Conservation (phyloP, 1,140 invertebrate genomes). For the Seison nebaliae region DNA sequence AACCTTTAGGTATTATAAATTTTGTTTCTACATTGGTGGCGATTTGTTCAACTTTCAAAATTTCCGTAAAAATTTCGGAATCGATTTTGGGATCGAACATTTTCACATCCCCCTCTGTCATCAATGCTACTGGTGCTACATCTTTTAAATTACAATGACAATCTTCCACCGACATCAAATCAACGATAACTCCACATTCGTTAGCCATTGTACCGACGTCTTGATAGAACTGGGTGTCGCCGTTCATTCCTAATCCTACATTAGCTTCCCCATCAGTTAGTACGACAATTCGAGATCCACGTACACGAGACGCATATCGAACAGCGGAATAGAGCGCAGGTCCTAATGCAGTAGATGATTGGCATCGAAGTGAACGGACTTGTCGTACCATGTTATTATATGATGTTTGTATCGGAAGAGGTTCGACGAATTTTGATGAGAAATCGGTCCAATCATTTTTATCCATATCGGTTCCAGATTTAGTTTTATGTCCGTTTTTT, state of each 20-base stretch:
- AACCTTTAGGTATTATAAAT: too few species aligned
- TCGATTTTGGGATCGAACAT: too few species aligned
- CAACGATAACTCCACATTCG: conserved; percentile 21
- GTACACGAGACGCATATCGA: conserved; percentile 18
- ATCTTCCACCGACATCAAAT: conserved; percentile 23
- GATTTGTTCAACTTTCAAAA: too few species aligned
- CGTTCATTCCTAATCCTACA: conserved; percentile 19
- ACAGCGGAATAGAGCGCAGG: conserved; percentile 21
- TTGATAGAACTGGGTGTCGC: conserved; percentile 18
- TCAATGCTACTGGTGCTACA: conserved; percentile 21
- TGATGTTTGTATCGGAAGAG: too few species aligned
- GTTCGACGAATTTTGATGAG: too few species aligned
- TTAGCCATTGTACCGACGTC: conserved; percentile 17
- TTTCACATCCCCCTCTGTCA: conserved; percentile 23
- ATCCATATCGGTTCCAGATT: too few species aligned
- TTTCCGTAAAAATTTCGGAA: too few species aligned
- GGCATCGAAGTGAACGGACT: too few species aligned
- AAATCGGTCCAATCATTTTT: too few species aligned
- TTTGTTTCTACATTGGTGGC: too few species aligned
- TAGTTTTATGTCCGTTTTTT: too few species aligned
- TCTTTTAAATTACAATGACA: conserved; percentile 23
- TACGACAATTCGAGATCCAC: conserved; percentile 23
- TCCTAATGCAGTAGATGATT: conserved; percentile 21
- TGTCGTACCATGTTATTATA: too few species aligned
- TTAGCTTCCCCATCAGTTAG: conserved; percentile 26